Percentiles rank a stretch among this genome's conserved stretches.
phyloP scores from a whole-genome alignment of 2,113 vertebrate species.

The Barbus barbus region DNA sequence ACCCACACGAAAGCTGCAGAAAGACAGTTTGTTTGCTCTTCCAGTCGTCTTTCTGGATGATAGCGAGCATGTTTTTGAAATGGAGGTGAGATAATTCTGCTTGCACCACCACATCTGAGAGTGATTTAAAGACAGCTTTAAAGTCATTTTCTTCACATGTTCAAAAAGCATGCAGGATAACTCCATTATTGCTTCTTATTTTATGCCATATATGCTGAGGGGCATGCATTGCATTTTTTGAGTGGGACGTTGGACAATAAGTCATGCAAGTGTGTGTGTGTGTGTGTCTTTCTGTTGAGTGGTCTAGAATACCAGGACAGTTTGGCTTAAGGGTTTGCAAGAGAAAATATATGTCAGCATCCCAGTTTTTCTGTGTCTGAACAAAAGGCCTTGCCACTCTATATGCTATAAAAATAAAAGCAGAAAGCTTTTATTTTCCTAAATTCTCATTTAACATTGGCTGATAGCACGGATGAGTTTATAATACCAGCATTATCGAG shows the following conservation, averaged over 20 bases:
- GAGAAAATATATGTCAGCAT: not conserved
- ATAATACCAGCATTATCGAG: no score
- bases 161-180: not conserved
- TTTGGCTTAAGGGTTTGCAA: not conserved
- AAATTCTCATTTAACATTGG: not conserved
- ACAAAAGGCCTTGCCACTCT: not conserved
- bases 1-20: not conserved
- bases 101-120: not conserved
- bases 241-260: not conserved
- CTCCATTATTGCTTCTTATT: not conserved
- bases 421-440: not conserved
- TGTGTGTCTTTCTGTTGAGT: not conserved
- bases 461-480: not conserved
- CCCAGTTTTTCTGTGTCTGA: not conserved
- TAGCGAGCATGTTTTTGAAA: slow-evolving; percentile 46
- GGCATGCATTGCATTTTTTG: not conserved
- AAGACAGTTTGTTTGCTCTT: slow-evolving; percentile 4
- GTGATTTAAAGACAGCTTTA: not conserved
- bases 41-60: slow-evolving; percentile 48
- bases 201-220: not conserved
- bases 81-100: slow-evolving; percentile 36
- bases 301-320: not conserved
- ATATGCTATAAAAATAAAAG: not conserved
- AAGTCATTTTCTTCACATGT: not conserved
- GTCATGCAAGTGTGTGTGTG: not conserved